Percentiles rank a stretch among this genome's conserved stretches.
These are phyloP conservation scores for Apis mellifera DNA, from an alignment of 1,140 invertebrate genomes.

Conservation along the genomic window Amel_HAv3.1 CM009936.2:1985501-1986000, in stretches of 20 bases:
- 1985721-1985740: slow-evolving; percentile 9
- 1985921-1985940: not conserved
- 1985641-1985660: not conserved
- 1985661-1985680: slow-evolving; percentile 43
- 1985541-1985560: not conserved
- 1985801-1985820: not conserved
- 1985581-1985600: too few relatives aligned
- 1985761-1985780: slow-evolving; percentile 33
- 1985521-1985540: slow-evolving; percentile 72
- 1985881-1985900: too few relatives aligned
- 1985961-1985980: slow-evolving; percentile 43
- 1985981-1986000: slow-evolving; percentile 31
- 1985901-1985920: not conserved
- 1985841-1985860: not conserved
- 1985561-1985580: not conserved
- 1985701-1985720: slow-evolving; percentile 18
- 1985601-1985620: too few relatives aligned
- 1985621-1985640: too few relatives aligned
- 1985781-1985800: not conserved
- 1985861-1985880: not conserved
- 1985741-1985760: slow-evolving; percentile 31
- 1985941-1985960: slow-evolving; percentile 41
- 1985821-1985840: not conserved
- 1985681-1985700: slow-evolving; percentile 33
- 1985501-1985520: slow-evolving; percentile 77